Conservation (phyloP, 2,797 vertebrate species). For the Pogoniulus pusillus region DNA sequence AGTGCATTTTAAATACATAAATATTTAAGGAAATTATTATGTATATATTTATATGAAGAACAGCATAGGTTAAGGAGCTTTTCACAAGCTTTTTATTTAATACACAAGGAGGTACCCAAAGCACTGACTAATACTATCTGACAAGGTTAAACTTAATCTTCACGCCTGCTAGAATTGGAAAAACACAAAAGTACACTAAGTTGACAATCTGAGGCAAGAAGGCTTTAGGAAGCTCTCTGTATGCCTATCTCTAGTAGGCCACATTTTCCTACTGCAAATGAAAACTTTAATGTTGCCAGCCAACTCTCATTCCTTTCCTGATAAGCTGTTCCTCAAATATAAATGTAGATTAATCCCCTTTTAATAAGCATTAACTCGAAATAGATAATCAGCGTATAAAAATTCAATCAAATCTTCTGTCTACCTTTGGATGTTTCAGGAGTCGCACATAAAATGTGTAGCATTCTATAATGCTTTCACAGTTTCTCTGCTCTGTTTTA, state of each 20-base stretch:
- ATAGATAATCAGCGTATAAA: constrained; percentile 85
- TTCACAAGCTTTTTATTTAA: constrained; percentile 37
- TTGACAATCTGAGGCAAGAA: constrained; percentile 69
- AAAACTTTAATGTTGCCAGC: constrained; percentile 85
- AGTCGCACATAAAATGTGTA: constrained; percentile 57
- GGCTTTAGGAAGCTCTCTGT: constrained; percentile 76
- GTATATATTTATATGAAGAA: constrained; percentile 37
- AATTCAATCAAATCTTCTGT: constrained; percentile 86
- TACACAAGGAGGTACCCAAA: constrained; percentile 41
- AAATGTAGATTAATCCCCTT: constrained; percentile 89
- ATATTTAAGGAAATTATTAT: constrained; percentile 52
- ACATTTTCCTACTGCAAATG: constrained; percentile 83
- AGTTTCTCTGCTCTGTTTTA: no score
- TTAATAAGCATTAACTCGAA: constrained; percentile 88
- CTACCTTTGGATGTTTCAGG: constrained; percentile 75
- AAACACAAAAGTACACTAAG: constrained; percentile 46
- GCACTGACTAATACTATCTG: constrained; percentile 65
- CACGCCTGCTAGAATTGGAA: constrained; percentile 40
- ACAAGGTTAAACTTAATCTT: constrained; percentile 70
- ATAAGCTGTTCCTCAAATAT: constrained; percentile 87
- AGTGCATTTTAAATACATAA: constrained; percentile 50
- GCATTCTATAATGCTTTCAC: constrained; percentile 69
- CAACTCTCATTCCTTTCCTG: constrained; percentile 77
- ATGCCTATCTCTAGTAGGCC: constrained; percentile 84
- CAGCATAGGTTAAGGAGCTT: constrained; percentile 37